A percentile compares a stretch with the other conserved stretches of the same genome.
These are phyloP conservation scores for Micronycteris hirsuta DNA, from an alignment of 2,113 vertebrate species.

Conservation along the genomic window DNA sequence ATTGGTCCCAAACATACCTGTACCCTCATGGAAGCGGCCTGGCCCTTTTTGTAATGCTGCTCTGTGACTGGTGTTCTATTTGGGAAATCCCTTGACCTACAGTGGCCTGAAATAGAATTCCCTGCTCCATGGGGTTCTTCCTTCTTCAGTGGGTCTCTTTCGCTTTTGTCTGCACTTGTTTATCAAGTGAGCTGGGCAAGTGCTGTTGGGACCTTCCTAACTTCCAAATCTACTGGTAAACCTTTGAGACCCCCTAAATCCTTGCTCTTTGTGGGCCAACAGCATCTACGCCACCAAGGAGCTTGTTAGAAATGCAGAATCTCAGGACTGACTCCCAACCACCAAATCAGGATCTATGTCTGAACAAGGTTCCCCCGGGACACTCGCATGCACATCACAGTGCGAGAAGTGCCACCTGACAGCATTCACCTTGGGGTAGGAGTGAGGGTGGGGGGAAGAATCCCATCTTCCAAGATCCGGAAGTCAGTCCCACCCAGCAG, in stretches of 20 bases:
- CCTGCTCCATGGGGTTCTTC: not conserved
- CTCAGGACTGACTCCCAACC: not conserved
- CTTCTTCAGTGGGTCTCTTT: not conserved
- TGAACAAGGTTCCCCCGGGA: not conserved
- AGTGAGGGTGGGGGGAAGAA: not conserved
- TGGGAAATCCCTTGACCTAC: not conserved
- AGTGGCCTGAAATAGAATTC: not conserved
- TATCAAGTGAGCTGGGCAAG: not conserved
- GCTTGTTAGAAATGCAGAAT: not conserved
- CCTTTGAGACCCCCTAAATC: not conserved
- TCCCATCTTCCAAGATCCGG: not conserved
- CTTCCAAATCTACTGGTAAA: not conserved
- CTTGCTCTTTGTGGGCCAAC: not conserved
- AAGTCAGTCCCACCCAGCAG: not conserved
- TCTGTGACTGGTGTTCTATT: not conserved
- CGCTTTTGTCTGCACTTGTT: not conserved
- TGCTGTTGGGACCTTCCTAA: not conserved
- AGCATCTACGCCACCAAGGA: not conserved
- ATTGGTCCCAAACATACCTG: not conserved
- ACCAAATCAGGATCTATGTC: not conserved
- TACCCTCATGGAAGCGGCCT: not conserved
- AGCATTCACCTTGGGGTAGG: not conserved
- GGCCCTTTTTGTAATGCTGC: not conserved
- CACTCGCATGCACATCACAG: not conserved
- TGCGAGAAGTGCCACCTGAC: not conserved